Conservation (phyloP, 2,888 invertebrate species). For the Idaea straminata region DNA sequence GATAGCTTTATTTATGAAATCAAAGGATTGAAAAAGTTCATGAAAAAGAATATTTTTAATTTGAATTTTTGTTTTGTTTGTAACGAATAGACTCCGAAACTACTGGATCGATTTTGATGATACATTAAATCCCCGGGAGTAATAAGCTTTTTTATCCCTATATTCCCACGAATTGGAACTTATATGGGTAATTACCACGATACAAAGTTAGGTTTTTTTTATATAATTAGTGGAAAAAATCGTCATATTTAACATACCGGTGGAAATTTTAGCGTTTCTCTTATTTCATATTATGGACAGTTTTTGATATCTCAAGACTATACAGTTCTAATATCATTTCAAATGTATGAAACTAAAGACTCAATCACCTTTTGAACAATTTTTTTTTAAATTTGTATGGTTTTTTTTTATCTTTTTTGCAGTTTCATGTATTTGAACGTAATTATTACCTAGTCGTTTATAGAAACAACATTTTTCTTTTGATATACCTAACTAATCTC, state of each 20-base stretch:
- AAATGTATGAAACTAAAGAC: conserved; percentile 33
- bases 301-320: conserved; percentile 27
- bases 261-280: neutral
- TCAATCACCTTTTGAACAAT: conserved; percentile 5
- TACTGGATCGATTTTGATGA: too few relatives aligned
- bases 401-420: neutral
- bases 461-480: conserved; percentile 29
- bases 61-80: too few relatives aligned
- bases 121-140: too few relatives aligned
- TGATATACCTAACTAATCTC: conserved; percentile 71
- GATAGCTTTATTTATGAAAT: too few relatives aligned
- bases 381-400: neutral
- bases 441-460: conserved; percentile 21
- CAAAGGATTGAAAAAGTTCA: too few relatives aligned
- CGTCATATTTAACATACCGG: conserved; percentile 1
- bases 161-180: too few relatives aligned
- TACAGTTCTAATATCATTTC: conserved; percentile 29
- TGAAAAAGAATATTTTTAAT: too few relatives aligned
- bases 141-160: too few relatives aligned
- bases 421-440: neutral
- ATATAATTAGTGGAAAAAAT: neutral
- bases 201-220: too few relatives aligned
- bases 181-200: too few relatives aligned
- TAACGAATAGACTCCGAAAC: too few relatives aligned
- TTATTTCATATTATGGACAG: conserved; percentile 21